Evolutionary conservation across 2,888 invertebrate genomes (phyloP), one percentile per base, ranked within the genome.

Genomic region (Phymatocera aterrima): DNA sequence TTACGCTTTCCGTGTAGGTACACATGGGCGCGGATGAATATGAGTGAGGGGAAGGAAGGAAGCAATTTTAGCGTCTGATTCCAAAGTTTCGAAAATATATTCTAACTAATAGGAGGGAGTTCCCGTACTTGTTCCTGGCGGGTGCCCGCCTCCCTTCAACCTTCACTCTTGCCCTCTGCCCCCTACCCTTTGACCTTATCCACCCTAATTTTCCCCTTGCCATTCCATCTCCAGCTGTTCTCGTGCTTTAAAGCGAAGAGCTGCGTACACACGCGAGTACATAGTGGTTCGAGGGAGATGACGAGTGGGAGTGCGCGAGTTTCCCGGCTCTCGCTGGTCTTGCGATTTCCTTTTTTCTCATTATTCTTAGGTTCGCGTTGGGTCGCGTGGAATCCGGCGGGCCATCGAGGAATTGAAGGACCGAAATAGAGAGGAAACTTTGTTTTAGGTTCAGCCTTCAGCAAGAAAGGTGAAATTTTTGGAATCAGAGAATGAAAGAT

Each of bases 201-300:
- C 68, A 28, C 68, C 68, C 68, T 68, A 68, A 68, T 46, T 68
- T 68, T 46, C 43, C 46, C 28, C 37, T 37, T 37, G 34, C n/a
- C 34, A 37, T 37, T 24, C 64, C 64, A 64, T 51, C 21, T 10
- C 51, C 51, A 51, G 51, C 51, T 51, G 51, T 60, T 60, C 60
- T 60, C 60, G 60, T 31, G 61, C 8, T n/a, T n/a, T n/a, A n/a
- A n/a, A n/a, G n/a, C 10, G 12, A 18, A 64, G 37, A 37, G 4
- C 28, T 15, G 15, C n/a, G n/a, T n/a, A 43, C 8, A 43, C 6
- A 1, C 54, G 54, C 18, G 54, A 54, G 54, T 5, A 18, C 2
- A 8, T 8, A 18, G n/a, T 6, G 43, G 43, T 18, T 18, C 18
- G 28, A 68, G 46, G 46, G 43, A 34, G 68, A 68, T 46, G 46